Percentiles rank a stretch among this genome's conserved stretches.
These are phyloP conservation scores for Telenomus remus DNA, from an alignment of 1,140 invertebrate species.

Conservation along the genomic window DNA sequence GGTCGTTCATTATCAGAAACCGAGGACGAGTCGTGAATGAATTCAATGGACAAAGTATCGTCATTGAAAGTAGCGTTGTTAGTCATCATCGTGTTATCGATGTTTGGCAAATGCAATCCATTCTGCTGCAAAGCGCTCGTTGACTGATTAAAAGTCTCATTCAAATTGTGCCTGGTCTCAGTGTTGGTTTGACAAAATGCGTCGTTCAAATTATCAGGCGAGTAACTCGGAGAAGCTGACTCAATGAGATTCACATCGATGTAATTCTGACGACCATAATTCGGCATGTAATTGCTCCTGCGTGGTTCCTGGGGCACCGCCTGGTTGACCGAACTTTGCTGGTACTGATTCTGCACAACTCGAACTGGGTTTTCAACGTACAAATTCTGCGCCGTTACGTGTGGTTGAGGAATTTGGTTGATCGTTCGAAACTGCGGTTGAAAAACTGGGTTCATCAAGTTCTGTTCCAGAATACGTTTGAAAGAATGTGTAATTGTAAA, in stretches of 20 bases:
- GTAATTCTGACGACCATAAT: slow-evolving; percentile 52
- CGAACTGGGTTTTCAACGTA: slow-evolving; percentile 60
- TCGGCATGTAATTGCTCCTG: slow-evolving; percentile 58
- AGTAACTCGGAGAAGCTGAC: slow-evolving; percentile 61
- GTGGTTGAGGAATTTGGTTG: slow-evolving; percentile 42
- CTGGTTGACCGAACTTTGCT: slow-evolving; percentile 59
- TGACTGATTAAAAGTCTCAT: slow-evolving; percentile 64
- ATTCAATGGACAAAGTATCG: slow-evolving; percentile 70
- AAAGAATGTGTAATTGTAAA: no score
- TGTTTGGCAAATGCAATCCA: slow-evolving; percentile 46
- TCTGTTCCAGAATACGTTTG: slow-evolving; percentile 64
- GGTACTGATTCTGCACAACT: slow-evolving; percentile 66
- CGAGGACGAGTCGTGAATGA: slow-evolving; percentile 66
- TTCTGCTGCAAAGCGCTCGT: slow-evolving; percentile 33
- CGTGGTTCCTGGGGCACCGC: slow-evolving; percentile 70
- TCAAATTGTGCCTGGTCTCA: slow-evolving; percentile 63
- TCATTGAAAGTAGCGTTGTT: slow-evolving; percentile 74
- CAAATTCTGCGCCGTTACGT: slow-evolving; percentile 39
- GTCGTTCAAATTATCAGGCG: slow-evolving; percentile 71
- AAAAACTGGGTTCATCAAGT: slow-evolving; percentile 58
- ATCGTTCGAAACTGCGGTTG: slow-evolving; percentile 62
- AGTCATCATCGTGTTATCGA: slow-evolving; percentile 67
- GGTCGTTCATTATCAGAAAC: slow-evolving; percentile 63
- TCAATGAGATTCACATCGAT: slow-evolving; percentile 46
- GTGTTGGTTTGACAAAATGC: slow-evolving; percentile 65